A percentile compares a stretch with the other conserved stretches of the same genome.
Evolutionary conservation across 2,113 vertebrate genomes (phyloP).

Genomic region (Globicephala melas): DNA sequence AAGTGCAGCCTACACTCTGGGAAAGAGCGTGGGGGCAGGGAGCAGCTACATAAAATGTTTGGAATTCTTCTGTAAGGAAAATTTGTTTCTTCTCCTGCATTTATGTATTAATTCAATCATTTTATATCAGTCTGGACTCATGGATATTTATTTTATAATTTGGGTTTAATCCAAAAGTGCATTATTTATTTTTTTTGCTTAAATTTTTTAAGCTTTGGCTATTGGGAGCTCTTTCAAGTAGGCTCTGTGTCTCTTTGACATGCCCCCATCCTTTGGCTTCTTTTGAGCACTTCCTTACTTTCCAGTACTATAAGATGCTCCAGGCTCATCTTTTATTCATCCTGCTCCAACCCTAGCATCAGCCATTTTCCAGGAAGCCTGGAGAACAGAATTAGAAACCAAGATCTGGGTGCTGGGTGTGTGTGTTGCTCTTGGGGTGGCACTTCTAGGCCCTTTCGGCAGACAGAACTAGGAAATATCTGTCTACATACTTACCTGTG

Average conservation of each 20-base stretch:
- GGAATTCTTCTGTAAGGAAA: background rate
- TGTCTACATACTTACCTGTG: background rate
- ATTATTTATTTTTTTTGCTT: background rate
- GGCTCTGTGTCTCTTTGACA: background rate
- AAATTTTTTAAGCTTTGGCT: background rate
- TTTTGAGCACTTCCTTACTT: background rate
- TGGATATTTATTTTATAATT: background rate
- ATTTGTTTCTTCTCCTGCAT: background rate
- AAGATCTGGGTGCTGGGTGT: background rate
- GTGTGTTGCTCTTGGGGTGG: background rate
- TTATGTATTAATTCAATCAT: background rate
- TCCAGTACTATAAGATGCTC: background rate
- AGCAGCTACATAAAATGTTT: background rate
- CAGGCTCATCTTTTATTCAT: background rate
- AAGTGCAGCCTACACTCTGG: background rate
- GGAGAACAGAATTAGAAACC: background rate
- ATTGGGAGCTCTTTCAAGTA: background rate
- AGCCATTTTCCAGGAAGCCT: background rate
- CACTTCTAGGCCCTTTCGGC: background rate
- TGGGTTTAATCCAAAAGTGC: background rate
- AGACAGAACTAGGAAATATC: background rate
- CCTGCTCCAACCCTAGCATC: background rate
- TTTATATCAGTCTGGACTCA: background rate
- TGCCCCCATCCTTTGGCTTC: background rate
- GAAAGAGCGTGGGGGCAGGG: background rate